Conservation (phyloP, 2,797 vertebrate genomes). For the Peromyscus nudipes region DNA sequence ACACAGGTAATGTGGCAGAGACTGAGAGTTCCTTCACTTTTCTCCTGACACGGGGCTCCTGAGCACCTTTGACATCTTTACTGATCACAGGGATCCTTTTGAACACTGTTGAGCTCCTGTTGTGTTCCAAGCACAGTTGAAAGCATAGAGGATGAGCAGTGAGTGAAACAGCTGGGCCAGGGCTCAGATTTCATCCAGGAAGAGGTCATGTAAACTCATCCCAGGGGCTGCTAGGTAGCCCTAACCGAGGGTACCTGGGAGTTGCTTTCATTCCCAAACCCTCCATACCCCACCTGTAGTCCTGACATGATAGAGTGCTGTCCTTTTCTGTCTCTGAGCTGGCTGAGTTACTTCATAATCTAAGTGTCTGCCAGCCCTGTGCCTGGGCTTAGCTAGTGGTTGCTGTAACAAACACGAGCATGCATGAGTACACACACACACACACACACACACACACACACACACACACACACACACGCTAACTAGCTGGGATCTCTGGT, state of each 20-base stretch:
- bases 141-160: background rate
- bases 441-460: background rate
- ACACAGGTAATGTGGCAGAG: slow-evolving; percentile 89
- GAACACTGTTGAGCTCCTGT: background rate
- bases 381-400: background rate
- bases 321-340: background rate
- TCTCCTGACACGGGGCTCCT: background rate
- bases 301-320: background rate
- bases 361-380: background rate
- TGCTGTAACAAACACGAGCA: background rate
- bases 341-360: background rate
- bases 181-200: background rate
- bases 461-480: background rate
- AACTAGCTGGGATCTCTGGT: background rate
- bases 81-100: background rate
- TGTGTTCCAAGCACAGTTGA: background rate
- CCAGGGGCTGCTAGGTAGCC: background rate
- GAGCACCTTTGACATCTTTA: slow-evolving; percentile 22
- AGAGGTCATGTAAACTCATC: background rate
- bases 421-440: no score
- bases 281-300: background rate
- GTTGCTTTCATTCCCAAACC: slow-evolving; percentile 29
- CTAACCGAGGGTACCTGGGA: background rate
- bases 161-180: background rate
- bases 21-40: background rate